These are phyloP conservation scores for Nyleta sp. DNA, from an alignment of 2,888 invertebrate genomes.

Conservation along the genomic window DNA sequence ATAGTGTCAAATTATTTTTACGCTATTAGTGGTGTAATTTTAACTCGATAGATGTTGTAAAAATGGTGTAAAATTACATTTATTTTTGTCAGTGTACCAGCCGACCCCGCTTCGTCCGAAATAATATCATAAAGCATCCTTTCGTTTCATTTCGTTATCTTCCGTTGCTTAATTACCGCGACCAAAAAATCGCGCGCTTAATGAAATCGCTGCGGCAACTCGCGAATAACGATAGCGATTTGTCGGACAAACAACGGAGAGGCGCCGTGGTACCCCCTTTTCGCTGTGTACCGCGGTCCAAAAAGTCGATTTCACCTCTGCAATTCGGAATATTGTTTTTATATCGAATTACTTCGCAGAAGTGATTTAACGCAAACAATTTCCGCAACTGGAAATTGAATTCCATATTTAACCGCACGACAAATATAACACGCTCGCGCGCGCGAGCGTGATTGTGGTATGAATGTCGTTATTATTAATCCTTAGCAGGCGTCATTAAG, in stretches of 20 bases:
- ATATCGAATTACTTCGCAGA: conserved; percentile 45
- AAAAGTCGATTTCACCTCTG: conserved; percentile 23
- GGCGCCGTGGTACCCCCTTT: background rate
- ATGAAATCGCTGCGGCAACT: conserved; percentile 45
- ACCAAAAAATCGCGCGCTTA: conserved; percentile 33
- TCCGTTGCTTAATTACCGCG: conserved; percentile 31
- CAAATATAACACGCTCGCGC: conserved; percentile 24
- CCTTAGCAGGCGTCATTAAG: conserved; percentile 46
- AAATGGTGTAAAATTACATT: too few relatives aligned
- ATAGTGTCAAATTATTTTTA: too few relatives aligned
- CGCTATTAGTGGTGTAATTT: too few relatives aligned
- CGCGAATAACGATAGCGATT: conserved; percentile 43
- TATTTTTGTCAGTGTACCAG: too few relatives aligned
- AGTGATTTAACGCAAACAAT: conserved; percentile 47
- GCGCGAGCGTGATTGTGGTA: conserved; percentile 25
- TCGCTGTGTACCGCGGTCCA: too few relatives aligned
- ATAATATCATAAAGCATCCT: conserved; percentile 36
- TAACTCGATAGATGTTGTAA: too few relatives aligned
- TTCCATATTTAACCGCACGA: conserved; percentile 41
- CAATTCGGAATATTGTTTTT: conserved; percentile 44
- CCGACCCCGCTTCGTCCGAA: conserved; percentile 33
- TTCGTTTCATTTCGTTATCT: conserved; percentile 45
- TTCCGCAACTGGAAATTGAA: conserved; percentile 44
- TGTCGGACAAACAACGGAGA: background rate
- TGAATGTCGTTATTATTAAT: conserved; percentile 49